A percentile compares a stretch with the other conserved stretches of the same genome.
These are phyloP conservation scores for Callyntrura sp. DNA, from an alignment of 2,888 invertebrate species.

Conservation along the genomic window DNA sequence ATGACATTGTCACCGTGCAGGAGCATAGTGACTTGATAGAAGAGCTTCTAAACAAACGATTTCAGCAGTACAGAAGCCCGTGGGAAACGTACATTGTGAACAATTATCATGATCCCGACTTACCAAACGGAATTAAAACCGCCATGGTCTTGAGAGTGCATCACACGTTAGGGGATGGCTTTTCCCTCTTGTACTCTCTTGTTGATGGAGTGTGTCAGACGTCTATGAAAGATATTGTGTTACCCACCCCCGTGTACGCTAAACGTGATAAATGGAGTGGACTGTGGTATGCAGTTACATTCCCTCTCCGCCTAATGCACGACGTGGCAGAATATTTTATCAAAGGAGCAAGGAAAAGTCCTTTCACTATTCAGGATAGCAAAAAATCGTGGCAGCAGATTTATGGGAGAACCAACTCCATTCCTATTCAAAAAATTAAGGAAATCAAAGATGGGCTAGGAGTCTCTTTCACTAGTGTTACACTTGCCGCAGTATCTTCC, in stretches of 20 bases:
- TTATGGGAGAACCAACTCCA: slow-evolving; percentile 37
- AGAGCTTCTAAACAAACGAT: slow-evolving; percentile 53
- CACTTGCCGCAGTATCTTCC: slow-evolving; percentile 42
- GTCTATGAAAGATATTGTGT: neutral
- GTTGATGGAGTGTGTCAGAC: slow-evolving; percentile 41
- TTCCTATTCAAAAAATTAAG: slow-evolving; percentile 60
- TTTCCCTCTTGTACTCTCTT: slow-evolving; percentile 46
- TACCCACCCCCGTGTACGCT: slow-evolving; percentile 42
- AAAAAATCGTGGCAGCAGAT: slow-evolving; percentile 60
- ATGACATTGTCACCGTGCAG: neutral
- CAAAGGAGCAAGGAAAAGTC: slow-evolving; percentile 42
- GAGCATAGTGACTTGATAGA: slow-evolving; percentile 24
- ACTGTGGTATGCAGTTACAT: neutral
- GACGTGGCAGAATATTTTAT: slow-evolving; percentile 50
- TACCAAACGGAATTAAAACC: slow-evolving; percentile 18
- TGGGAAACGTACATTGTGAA: slow-evolving; percentile 57
- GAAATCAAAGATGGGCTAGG: slow-evolving; percentile 53
- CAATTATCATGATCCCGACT: slow-evolving; percentile 56
- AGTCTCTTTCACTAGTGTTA: slow-evolving; percentile 63
- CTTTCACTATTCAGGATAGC: slow-evolving; percentile 32
- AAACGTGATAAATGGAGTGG: neutral
- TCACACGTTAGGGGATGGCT: slow-evolving; percentile 66
- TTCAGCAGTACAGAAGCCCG: slow-evolving; percentile 41
- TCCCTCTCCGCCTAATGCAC: slow-evolving; percentile 25
- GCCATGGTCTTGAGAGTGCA: slow-evolving; percentile 36